Evolutionary conservation across 2,113 vertebrate species (phyloP), one percentile per base, ranked within the genome.

Genomic region (Phyllostomus hastatus): DNA sequence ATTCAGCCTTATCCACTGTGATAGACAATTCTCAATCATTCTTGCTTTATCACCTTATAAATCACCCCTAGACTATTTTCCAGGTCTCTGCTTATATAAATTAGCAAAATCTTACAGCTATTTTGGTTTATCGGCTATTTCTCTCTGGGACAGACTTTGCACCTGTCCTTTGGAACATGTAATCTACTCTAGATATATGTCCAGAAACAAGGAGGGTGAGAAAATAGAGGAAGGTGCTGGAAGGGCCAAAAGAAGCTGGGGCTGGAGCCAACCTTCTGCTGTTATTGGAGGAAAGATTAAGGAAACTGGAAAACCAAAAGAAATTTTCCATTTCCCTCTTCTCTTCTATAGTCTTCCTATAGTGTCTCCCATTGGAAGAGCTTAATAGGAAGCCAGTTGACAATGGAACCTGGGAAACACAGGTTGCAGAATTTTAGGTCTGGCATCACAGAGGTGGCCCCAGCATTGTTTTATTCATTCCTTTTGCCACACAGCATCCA

Each of bases 61-160:
- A 90, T 96, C 75, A 90, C 81, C 38, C 64, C 15, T 4, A 80
- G 57, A 72, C 87, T 88, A 50, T 90, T 87, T 95, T 87, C 38
- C 67, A 92, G 43, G 79, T 92, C 38, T 95, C 38, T 57, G 79
- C 31, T 80, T 73, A 84, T 80, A 28, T 84, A 95, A 92, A 89
- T 70, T 95, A 83, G 46, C 26, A 83, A 78, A 90, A 33, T 81
- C 33, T 41, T 88, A 22, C 14, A 50, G 24, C 26, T 92, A 20
- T 87, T 84, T 84, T 90, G 20, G 19, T 17, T 1, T 87, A 38
- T 54, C 46, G 87, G 50, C 28, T 52, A 16, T 76, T 88, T 59
- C 14, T 46, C 11, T 84, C 54, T 72, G 31, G 72, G 75, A 54
- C n/a, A 88, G 84, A 86, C 31, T 72, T 83, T 92, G 70, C 50